Base-by-base conservation (phyloP, 2,113 vertebrate genomes). In the Passer montanus region DNA sequence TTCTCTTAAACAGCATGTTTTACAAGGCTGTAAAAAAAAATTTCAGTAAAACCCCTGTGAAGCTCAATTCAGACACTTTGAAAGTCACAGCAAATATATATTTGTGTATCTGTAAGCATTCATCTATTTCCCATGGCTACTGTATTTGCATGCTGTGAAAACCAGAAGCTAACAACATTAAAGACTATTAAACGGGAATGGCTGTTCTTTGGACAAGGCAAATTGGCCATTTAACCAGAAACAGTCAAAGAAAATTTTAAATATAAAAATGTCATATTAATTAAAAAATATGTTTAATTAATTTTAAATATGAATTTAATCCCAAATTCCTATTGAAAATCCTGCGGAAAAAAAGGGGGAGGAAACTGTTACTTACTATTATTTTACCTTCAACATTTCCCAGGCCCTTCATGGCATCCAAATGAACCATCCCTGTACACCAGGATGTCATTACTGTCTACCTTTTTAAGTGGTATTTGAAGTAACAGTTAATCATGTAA, bases 21-120 rank as follows among this genome's bases (percentile, higher is more conserved):
- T 82, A 83, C 35, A 59, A 78, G 20, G 22, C 78, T 90, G 59
- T 59, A 46, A 73, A 95, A 95, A 84, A 95, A 93, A 83, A 85
- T 22, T 31, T 72, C 39, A 75, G 37, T 55, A 66, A 89, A 94
- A 80, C 18, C 22, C 39, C 69, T 49, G 18, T 52, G 63, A 72
- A 72, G 64, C 56, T 90, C 59, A 92, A 89, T 31, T 74, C 41
- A 63, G 83, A 50, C 43, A 85, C 64, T 19, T 50, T 47, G 49
- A 85, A 89, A 19, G 46, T 30, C 63, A 35, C 5, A 59, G 41
- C 55, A 80, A 78, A 84, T 33, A 68, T 24, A 22, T 6, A 67
- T 47, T 22, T 59, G 24, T 2, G 1, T 53, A 39, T 55, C 21
- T 15, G 4, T 33, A 66, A 80, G 35, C 9, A 10, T 52, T 81